Base-by-base conservation (phyloP, 2,888 invertebrate genomes). In the Diarsia brunnea region DNA sequence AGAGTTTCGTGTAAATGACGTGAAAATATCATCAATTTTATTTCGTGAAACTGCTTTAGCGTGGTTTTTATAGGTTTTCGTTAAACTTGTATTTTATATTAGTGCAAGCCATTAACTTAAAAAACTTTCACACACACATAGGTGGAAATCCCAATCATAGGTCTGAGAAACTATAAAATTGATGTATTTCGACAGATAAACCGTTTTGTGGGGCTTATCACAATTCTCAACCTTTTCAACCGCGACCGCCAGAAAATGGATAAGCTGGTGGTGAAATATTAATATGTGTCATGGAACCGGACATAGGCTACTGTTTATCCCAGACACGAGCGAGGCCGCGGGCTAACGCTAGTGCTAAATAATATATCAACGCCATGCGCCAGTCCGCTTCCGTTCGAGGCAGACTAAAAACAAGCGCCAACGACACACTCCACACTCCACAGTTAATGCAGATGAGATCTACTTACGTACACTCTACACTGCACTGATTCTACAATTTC, bases 301-400 rank as follows among this genome's bases (percentile, higher is more conserved):
- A 73, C 43, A 60, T 38, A 63, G 31, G 49, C 43, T 75, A 74
- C 61, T 67, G 61, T 81, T 75, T 51, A 67, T 64, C 49, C 24
- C 67, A 53, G 61, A 51, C 67, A 49, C 43, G 38, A 81, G 43
- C 12, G 38, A 47, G 49, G 55, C 67, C 45, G 63, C 38, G 58
- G 38, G 24, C 67, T 60, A 61, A 31, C 31, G 69, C 68, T 55
- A 45, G 79, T 61, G 43, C 27, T 82, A 69, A 82, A 82, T 82
- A 82, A 81, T 75, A 82, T 49, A 77, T 69, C 82, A 82, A 77
- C 65, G 60, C 77, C 79, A 79, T 76, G 77, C 77, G 79, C 82
- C 49, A 69, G 82, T 47, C 16, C 27, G 65, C 82, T 76, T 82
- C 82, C 79, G 79, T 60, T 76, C 66, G 58, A 75, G 58, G 68